Percentiles rank a stretch among this genome's conserved stretches.
Evolutionary conservation across 2,797 vertebrate genomes (phyloP).

Genomic region (Galago senegalensis): DNA sequence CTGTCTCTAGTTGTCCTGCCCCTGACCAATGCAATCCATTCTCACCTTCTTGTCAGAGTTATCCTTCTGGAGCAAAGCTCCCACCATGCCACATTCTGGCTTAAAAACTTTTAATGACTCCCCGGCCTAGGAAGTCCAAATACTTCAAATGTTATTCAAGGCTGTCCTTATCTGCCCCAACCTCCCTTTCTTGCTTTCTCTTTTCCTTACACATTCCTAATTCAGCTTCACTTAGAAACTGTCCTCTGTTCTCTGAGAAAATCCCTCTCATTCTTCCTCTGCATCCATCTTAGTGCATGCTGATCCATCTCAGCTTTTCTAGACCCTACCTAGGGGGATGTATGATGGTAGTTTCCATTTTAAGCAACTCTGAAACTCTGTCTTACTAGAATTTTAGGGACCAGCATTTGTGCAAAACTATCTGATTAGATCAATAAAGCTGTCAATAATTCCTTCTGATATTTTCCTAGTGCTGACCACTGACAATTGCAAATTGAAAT

Average conservation of each 20-base stretch:
- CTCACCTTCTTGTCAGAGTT: conserved; percentile 18
- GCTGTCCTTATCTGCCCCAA: not conserved
- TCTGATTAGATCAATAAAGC: conserved; percentile 69
- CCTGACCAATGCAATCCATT: not conserved
- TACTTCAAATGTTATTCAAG: not conserved
- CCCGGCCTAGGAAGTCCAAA: conserved; percentile 16
- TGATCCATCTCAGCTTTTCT: conserved; percentile 38
- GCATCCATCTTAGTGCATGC: not conserved
- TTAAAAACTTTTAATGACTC: conserved; percentile 13
- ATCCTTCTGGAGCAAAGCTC: conserved; percentile 53
- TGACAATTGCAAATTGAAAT: conserved; percentile 62
- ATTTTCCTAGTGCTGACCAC: conserved; percentile 55
- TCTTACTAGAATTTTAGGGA: not conserved
- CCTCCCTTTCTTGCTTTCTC: not conserved
- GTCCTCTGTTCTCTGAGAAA: conserved; percentile 6
- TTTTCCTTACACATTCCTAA: conserved; percentile 16
- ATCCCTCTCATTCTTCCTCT: not conserved
- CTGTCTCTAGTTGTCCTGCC: not conserved
- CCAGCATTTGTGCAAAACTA: not conserved
- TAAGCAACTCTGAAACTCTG: not conserved
- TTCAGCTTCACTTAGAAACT: conserved; percentile 16
- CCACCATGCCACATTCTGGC: conserved; percentile 30
- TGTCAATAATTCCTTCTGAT: conserved; percentile 46
- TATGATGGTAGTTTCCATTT: conserved; percentile 2
- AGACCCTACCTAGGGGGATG: not conserved